phyloP scores from a whole-genome alignment of 2,797 vertebrate genomes.

The Oryzias dopingdopingensis region DNA sequence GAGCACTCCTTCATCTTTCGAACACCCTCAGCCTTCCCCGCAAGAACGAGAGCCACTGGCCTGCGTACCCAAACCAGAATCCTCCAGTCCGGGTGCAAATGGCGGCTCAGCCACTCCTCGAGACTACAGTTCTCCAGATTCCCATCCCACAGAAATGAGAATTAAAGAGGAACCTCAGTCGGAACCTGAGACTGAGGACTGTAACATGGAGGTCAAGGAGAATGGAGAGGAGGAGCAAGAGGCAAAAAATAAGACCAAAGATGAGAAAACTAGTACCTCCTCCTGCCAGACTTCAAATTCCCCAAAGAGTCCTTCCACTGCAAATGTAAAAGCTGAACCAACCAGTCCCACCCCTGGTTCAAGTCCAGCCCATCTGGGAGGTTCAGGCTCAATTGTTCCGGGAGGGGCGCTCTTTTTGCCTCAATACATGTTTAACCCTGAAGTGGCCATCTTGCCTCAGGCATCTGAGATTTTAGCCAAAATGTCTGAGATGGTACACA shows the following conservation, averaged over 20 bases:
- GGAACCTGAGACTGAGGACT: slow-evolving; percentile 71
- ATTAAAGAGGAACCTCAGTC: slow-evolving; percentile 87
- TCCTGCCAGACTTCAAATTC: slow-evolving; percentile 74
- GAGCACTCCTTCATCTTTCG: slow-evolving; percentile 52
- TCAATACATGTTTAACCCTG: slow-evolving; percentile 86
- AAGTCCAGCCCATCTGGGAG: slow-evolving; percentile 85
- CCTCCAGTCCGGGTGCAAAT: slow-evolving; percentile 75
- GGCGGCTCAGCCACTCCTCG: slow-evolving; percentile 70
- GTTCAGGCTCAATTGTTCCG: slow-evolving; percentile 68
- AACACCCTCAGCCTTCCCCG: slow-evolving; percentile 53
- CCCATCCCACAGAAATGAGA: slow-evolving; percentile 35
- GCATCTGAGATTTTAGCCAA: slow-evolving; percentile 96
- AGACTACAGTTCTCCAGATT: slow-evolving; percentile 54
- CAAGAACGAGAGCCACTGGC: slow-evolving; percentile 65
- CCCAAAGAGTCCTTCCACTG: slow-evolving; percentile 75
- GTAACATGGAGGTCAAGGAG: slow-evolving; percentile 21
- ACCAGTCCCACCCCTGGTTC: slow-evolving; percentile 89
- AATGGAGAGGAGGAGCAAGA: slow-evolving; percentile 36
- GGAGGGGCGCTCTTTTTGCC: slow-evolving; percentile 86
- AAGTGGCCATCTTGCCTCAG: slow-evolving; percentile 87
- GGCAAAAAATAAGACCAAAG: slow-evolving; percentile 14
- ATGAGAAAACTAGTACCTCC: background rate
- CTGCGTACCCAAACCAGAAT: slow-evolving; percentile 69
- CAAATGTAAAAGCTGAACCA: slow-evolving; percentile 85
- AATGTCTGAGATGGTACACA: slow-evolving; percentile 98